phyloP scores from a whole-genome alignment of 2,797 vertebrate species.

The Falco cherrug region DNA sequence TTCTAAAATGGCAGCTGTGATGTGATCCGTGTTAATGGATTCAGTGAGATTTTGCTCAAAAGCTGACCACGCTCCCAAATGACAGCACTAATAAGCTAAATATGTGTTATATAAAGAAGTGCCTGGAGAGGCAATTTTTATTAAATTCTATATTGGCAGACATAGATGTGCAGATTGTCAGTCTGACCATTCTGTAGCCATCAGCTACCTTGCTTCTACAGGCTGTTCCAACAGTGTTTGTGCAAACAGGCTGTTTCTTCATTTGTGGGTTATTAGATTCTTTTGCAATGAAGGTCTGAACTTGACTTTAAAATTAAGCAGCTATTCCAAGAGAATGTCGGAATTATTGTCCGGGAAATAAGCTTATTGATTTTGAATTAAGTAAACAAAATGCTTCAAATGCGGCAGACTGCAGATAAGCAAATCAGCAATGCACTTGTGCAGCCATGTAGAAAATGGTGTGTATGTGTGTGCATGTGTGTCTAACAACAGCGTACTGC shows the following conservation, averaged over 20 bases:
- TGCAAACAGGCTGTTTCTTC: background rate
- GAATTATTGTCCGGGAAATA: background rate
- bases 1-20: constrained; percentile 57
- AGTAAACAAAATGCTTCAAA: background rate
- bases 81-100: constrained; percentile 65
- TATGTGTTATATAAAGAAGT: constrained; percentile 63
- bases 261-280: background rate
- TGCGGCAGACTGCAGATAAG: background rate
- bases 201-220: background rate
- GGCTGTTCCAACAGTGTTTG: background rate
- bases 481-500: background rate
- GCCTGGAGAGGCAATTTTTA: constrained; percentile 56
- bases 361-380: constrained; percentile 48
- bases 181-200: constrained; percentile 15
- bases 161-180: constrained; percentile 36
- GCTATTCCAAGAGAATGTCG: background rate
- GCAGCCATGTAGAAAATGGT: background rate
- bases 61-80: constrained; percentile 55
- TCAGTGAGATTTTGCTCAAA: constrained; percentile 24
- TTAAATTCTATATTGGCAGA: constrained; percentile 37
- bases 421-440: background rate
- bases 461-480: background rate
- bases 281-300: background rate
- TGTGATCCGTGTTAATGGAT: background rate
- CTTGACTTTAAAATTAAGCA: constrained; percentile 25